Evolutionary conservation across 2,113 vertebrate species (phyloP), one percentile per base, ranked within the genome.

Genomic region (Nicator chloris): DNA sequence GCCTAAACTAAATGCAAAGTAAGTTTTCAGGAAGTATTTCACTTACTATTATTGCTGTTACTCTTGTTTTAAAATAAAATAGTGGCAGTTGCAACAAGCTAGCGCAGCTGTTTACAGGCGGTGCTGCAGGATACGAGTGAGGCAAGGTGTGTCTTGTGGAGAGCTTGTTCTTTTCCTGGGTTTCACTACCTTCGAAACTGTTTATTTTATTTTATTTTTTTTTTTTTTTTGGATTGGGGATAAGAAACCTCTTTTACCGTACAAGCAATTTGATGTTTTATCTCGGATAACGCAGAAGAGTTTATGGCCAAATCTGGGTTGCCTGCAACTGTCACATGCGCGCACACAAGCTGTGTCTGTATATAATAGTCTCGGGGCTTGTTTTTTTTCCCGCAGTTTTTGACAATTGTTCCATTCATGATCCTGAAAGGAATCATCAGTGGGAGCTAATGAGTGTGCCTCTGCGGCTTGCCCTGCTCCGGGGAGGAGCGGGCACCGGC

Each of bases 1-100:
- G 93, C 91, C 95, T 96, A 98, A 98, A 95, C 96, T 97, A 98
- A 98, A 97, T 97, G 97, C 96, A 94, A 98, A 98, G 98, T 98
- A 98, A 98, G 97, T 98, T 98, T 97, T 82, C 97, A 96, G 97
- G 94, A 97, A 96, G 95, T 98, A 97, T 97, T 96, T 97, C 4
- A 89, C 83, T 94, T 92, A 57, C 75, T 87, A 40, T 73, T 85
- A 45, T 51, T 92, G 28, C 86, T 81, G 22, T 86, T 97, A 63
- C 93, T 97, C 64, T 97, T 96, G 77, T 97, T 95, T 97, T 95
- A 93, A 95, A 95, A 96, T 37, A 93, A 95, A 95, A 86, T 66
- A 94, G 96, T 95, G 91, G 65, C 95, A 91, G 69, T 76, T 65
- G 96, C 95, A 96, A 80, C 71, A 82, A 86, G 78, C 71, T 75